Conservation (phyloP, 2,113 vertebrate genomes). For the Atherinomorus stipes region DNA sequence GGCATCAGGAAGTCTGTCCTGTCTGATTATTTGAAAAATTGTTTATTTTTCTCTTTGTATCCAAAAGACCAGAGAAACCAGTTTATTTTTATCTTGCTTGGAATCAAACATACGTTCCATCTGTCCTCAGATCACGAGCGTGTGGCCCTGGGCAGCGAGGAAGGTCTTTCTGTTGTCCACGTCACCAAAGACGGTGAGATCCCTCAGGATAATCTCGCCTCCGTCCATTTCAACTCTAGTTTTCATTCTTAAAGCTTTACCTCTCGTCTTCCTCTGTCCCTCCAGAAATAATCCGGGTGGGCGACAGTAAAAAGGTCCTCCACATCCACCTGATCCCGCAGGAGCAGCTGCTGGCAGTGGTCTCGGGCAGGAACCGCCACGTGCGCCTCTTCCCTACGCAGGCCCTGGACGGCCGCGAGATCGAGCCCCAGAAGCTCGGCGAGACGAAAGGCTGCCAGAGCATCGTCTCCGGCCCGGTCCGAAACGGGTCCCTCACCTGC, state of each 20-base stretch:
- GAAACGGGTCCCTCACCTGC: constrained; percentile 89
- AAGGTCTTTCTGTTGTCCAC: constrained; percentile 95
- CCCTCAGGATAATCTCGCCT: background rate
- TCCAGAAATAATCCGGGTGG: constrained; percentile 96
- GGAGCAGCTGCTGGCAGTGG: constrained; percentile 95
- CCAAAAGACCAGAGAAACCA: background rate
- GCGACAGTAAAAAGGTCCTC: constrained; percentile 98
- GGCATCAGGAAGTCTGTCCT: background rate
- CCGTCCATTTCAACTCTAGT: background rate
- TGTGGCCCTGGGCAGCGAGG: constrained; percentile 96
- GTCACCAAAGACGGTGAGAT: constrained; percentile 98
- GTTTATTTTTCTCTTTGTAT: background rate
- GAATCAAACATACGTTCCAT: background rate
- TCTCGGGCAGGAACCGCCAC: constrained; percentile 97
- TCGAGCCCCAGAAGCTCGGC: constrained; percentile 92
- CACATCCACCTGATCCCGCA: constrained; percentile 93
- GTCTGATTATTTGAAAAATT: no score
- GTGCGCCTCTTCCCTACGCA: constrained; percentile 93
- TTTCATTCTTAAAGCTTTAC: background rate
- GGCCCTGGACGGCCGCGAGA: constrained; percentile 93
- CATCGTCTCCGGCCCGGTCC: constrained; percentile 88
- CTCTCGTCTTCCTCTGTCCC: background rate
- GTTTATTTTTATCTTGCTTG: background rate
- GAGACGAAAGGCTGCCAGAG: constrained; percentile 96
- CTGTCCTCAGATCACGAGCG: constrained; percentile 92